Percentiles rank a stretch among this genome's conserved stretches.
These are phyloP conservation scores for Sphaerodactylus townsendi DNA, from an alignment of 2,113 vertebrate genomes.

Conservation along the genomic window DNA sequence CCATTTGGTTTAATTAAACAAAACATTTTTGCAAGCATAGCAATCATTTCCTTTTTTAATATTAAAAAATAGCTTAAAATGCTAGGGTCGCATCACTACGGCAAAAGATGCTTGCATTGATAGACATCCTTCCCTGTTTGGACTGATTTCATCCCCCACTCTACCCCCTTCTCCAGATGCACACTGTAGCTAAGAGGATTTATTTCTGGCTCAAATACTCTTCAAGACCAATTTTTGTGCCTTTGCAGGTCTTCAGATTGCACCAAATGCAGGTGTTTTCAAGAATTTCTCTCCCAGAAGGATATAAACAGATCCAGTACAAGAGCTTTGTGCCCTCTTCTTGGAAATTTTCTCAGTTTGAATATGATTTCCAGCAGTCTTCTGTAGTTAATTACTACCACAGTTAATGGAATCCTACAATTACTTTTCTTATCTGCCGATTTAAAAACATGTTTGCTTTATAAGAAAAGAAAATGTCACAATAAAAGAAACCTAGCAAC, in stretches of 20 bases:
- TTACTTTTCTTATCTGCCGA: constrained; percentile 40
- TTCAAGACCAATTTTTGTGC: background rate
- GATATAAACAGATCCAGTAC: background rate
- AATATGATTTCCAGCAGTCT: background rate
- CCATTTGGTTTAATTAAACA: background rate
- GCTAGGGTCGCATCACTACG: background rate
- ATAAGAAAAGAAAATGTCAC: constrained; percentile 46
- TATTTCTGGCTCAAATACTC: background rate
- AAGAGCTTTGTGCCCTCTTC: background rate
- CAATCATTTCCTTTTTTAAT: background rate
- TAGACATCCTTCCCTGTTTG: background rate
- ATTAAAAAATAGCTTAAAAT: background rate
- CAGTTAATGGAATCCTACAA: constrained; percentile 35
- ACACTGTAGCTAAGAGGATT: background rate
- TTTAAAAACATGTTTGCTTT: constrained; percentile 41
- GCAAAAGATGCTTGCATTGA: background rate
- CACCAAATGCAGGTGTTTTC: background rate
- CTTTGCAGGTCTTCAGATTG: background rate
- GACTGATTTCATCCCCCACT: background rate
- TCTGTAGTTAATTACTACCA: constrained; percentile 5
- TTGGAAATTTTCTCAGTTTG: constrained; percentile 1
- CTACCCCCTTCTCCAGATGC: background rate
- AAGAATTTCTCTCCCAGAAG: constrained; percentile 12
- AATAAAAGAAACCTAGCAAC: constrained; percentile 50
- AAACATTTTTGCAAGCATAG: background rate